Evolutionary conservation across 2,888 invertebrate species (phyloP).

Genomic region (Stenurella melanura): DNA sequence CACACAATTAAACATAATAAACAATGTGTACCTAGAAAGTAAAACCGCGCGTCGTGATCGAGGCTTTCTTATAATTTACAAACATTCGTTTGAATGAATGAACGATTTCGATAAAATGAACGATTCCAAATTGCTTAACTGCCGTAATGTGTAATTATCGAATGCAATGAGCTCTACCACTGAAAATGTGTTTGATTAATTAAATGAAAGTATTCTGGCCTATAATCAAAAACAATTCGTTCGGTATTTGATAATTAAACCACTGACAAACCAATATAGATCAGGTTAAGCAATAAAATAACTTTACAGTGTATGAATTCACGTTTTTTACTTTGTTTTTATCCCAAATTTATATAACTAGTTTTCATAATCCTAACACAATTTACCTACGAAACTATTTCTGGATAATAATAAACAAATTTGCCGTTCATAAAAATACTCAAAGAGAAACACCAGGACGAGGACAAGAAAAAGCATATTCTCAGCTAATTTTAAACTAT

Average conservation of each 20-base stretch:
- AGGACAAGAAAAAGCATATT: not conserved
- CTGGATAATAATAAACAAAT: conserved; percentile 25
- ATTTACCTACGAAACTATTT: conserved; percentile 35
- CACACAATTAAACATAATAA: not conserved
- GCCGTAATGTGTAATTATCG: not conserved
- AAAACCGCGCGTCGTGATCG: too few relatives aligned
- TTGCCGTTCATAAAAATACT: conserved; percentile 5
- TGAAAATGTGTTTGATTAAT: conserved; percentile 6
- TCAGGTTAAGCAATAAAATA: conserved; percentile 29
- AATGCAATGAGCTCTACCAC: not conserved
- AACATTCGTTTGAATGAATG: too few relatives aligned
- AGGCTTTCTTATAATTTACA: too few relatives aligned
- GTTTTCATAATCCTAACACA: conserved; percentile 30
- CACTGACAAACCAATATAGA: conserved; percentile 13
- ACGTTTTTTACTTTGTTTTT: not conserved
- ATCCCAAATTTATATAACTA: not conserved
- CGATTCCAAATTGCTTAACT: not conserved
- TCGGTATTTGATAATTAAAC: conserved; percentile 6
- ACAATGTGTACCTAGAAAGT: not conserved
- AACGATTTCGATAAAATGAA: not conserved
- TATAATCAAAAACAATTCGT: conserved; percentile 11
- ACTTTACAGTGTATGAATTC: conserved; percentile 6
- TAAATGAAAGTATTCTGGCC: conserved; percentile 21
- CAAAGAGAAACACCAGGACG: conserved; percentile 24
- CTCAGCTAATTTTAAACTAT: conserved; percentile 25